These are phyloP conservation scores for Craniophora ligustri DNA, from an alignment of 2,888 invertebrate species.

Conservation along the genomic window DNA sequence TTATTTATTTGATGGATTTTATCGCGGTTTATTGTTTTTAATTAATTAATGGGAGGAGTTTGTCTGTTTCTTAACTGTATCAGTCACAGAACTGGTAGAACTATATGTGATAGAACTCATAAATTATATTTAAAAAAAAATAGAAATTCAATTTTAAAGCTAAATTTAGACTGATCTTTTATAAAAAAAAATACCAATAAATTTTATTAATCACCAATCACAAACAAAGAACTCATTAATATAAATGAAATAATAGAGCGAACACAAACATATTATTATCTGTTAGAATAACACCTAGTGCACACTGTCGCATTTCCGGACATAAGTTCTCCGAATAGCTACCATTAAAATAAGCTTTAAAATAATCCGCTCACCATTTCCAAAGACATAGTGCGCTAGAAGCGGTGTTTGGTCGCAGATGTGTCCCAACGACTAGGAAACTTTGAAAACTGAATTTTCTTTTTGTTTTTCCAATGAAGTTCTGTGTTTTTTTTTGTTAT, in stretches of 20 bases:
- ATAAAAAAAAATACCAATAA: too few species aligned
- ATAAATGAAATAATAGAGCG: conserved; percentile 3
- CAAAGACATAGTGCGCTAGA: conserved; percentile 63
- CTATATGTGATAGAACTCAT: too few species aligned
- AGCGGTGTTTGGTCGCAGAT: conserved; percentile 63
- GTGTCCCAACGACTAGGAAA: conserved; percentile 51
- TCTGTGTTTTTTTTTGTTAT: conserved; percentile 16
- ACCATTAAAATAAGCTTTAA: conserved; percentile 76
- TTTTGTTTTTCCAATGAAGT: conserved; percentile 44
- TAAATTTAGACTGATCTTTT: too few species aligned
- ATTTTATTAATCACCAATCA: too few species aligned
- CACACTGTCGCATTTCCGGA: conserved; percentile 58
- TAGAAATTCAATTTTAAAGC: too few species aligned
- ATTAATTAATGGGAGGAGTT: too few species aligned
- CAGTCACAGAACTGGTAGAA: too few species aligned
- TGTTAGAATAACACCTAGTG: conserved; percentile 51
- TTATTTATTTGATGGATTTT: too few species aligned
- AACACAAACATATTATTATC: conserved; percentile 39
- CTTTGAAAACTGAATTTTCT: conserved; percentile 45
- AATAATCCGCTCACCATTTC: conserved; percentile 69
- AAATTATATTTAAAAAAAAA: too few species aligned
- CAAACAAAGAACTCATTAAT: too few species aligned
- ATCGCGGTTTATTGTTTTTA: too few species aligned
- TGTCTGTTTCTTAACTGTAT: too few species aligned
- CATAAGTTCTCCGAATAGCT: conserved; percentile 64